These are phyloP conservation scores for Norana najaformis DNA, from an alignment of 2,888 invertebrate genomes.

Conservation along the genomic window DNA sequence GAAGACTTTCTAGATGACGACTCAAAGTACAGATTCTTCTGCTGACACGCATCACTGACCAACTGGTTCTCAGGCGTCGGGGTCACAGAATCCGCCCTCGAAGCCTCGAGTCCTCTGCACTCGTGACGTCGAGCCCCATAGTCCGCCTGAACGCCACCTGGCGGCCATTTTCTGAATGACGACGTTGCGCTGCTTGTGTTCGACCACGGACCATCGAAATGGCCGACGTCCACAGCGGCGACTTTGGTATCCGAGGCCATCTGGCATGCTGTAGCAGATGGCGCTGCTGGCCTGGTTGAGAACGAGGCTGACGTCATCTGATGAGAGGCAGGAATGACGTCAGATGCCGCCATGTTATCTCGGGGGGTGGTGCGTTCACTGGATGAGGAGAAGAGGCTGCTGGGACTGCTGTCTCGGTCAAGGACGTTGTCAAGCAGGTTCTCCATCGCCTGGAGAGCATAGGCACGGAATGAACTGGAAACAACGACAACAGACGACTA, in stretches of 20 bases:
- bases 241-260: background rate
- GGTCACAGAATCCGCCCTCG: background rate
- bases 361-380: background rate
- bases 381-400: background rate
- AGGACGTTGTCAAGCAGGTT: slow-evolving; percentile 34
- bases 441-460: slow-evolving; percentile 34
- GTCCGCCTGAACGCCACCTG: background rate
- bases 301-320: background rate
- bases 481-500: background rate
- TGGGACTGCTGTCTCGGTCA: slow-evolving; percentile 32
- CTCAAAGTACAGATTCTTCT: background rate
- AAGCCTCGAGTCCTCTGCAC: background rate
- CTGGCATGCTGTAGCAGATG: background rate
- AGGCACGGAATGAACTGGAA: slow-evolving; percentile 21
- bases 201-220: background rate
- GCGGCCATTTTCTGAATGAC: background rate
- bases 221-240: background rate
- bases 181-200: background rate
- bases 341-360: background rate
- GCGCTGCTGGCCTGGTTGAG: background rate
- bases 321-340: background rate
- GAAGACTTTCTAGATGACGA: background rate
- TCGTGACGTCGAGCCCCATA: background rate
- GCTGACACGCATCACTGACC: background rate
- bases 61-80: background rate